Conservation (phyloP, 2,797 vertebrate species). For the Falco rusticolus region DNA sequence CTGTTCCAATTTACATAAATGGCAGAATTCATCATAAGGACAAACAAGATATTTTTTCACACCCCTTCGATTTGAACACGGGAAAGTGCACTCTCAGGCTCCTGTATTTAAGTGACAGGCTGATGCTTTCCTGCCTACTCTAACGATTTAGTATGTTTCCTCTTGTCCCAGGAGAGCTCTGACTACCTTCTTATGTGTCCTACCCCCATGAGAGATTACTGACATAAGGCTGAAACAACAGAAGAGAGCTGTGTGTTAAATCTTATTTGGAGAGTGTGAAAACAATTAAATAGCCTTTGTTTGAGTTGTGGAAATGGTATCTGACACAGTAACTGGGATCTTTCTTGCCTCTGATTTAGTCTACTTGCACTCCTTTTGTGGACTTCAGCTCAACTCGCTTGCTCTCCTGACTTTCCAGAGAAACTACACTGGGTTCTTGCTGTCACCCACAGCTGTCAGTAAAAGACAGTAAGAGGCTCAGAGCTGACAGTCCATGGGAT, state of each 20-base stretch:
- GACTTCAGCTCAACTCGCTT: neutral
- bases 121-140: neutral
- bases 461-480: neutral
- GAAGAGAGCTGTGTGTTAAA: neutral
- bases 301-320: neutral
- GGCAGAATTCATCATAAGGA: neutral
- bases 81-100: neutral
- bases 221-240: neutral
- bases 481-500: neutral
- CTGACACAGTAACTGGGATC: neutral
- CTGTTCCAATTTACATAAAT: neutral
- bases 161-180: neutral
- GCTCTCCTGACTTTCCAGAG: neutral
- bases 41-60: neutral
- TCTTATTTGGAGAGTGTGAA: neutral
- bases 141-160: rapidly evolving
- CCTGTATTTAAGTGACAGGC: neutral
- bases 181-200: neutral
- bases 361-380: neutral
- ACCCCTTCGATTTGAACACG: neutral
- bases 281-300: neutral
- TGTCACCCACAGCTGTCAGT: neutral
- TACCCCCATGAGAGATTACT: neutral
- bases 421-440: neutral
- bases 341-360: neutral